These are phyloP conservation scores for Cricetomys ansorgei DNA, from an alignment of 2,113 vertebrate species.

Conservation along the genomic window DNA sequence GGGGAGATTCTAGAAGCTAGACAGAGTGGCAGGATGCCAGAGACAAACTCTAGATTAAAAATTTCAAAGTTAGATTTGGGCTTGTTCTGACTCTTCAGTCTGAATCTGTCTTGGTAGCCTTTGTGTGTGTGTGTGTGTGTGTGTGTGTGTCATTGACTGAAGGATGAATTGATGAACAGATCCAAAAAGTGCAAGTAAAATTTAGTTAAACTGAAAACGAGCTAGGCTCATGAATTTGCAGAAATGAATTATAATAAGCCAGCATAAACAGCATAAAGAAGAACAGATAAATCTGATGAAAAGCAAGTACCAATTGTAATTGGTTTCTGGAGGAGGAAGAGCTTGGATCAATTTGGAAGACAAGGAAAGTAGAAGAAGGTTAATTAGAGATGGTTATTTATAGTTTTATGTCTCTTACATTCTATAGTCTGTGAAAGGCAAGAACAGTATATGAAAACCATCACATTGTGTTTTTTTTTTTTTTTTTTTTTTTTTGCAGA, in stretches of 20 bases:
- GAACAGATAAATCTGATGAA: conserved; percentile 30
- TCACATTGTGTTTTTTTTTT: conserved; percentile 45
- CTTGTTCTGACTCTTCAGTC: not conserved
- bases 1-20: not conserved
- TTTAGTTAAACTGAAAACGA: conserved; percentile 36
- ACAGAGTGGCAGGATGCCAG: not conserved
- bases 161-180: not conserved
- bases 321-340: conserved; percentile 39
- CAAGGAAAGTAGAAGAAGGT: conserved; percentile 7
- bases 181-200: conserved; percentile 27
- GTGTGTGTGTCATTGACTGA: not conserved
- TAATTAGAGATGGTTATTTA: conserved; percentile 75
- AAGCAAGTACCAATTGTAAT: conserved; percentile 56
- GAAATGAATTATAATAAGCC: conserved; percentile 31
- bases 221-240: conserved; percentile 16
- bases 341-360: conserved; percentile 60
- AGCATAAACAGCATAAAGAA: conserved; percentile 28
- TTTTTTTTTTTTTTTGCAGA: conserved; percentile 65
- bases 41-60: not conserved
- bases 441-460: conserved; percentile 19
- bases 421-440: not conserved
- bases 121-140: not conserved
- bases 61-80: not conserved
- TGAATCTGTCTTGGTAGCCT: not conserved
- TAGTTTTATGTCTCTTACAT: conserved; percentile 54